phyloP scores from a whole-genome alignment of 2,797 vertebrate genomes.

The Notolepis coatsorum region DNA sequence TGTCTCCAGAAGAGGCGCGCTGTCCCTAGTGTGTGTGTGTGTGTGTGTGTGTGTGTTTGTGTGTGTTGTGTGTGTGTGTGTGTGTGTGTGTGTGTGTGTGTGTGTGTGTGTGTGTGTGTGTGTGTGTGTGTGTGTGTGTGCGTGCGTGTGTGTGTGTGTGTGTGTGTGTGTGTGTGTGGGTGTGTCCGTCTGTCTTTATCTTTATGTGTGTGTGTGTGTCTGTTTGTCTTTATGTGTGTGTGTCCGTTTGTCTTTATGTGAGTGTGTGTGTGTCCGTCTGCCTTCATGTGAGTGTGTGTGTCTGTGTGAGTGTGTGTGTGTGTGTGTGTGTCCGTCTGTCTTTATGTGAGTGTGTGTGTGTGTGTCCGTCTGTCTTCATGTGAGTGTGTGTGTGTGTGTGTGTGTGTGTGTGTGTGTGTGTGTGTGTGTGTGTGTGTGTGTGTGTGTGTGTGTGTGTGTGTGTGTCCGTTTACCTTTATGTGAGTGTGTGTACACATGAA shows the following conservation, averaged over 20 bases:
- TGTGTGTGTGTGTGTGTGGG: not conserved
- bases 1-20: constrained; percentile 37
- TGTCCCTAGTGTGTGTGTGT: constrained; percentile 7
- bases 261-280: not conserved
- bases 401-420: constrained; percentile 12
- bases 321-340: constrained; percentile 9
- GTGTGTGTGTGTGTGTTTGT: constrained; percentile 4
- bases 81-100: not conserved
- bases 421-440: not conserved
- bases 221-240: not conserved
- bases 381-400: constrained; percentile 10
- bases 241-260: constrained; percentile 15
- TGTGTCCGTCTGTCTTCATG: not conserved
- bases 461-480: constrained; percentile 29
- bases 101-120: not conserved
- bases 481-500: not conserved
- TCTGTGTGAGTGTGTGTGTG: not conserved
- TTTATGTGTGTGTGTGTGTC: too few relatives aligned
- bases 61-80: not conserved
- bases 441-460: constrained; percentile 5
- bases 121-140: not conserved
- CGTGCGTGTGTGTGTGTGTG: constrained; percentile 21
- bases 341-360: not conserved
- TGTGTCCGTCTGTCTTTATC: too few relatives aligned
- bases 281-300: not conserved